Evolutionary conservation across 2,113 vertebrate genomes (phyloP), one percentile per base, ranked within the genome.

Genomic region (Trogon melanurus): DNA sequence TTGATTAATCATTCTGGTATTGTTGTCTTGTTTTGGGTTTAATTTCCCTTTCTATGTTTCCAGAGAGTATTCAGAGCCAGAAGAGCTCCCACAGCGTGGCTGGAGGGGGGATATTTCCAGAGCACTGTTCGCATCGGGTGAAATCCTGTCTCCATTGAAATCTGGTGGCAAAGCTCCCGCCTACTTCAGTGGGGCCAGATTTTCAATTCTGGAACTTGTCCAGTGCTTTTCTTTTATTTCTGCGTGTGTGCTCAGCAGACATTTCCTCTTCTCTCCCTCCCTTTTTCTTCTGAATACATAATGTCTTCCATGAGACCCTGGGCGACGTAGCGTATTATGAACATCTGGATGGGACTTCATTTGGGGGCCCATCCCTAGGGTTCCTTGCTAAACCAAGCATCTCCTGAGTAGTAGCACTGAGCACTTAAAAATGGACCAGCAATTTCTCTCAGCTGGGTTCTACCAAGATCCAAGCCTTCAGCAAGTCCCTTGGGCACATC

Each of bases 11-110:
- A 11, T 94, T 78, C 72, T 88, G 72, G 45, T 92, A 84, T 94
- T 96, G 79, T 95, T 93, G 74, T 78, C 75, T 50, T 86, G 61
- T 19, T 96, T 91, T 45, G 94, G 48, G 30, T 91, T 95, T 89
- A 45, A 92, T 95, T 95, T 95, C 54, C 50, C 30, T 89, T 87
- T 78, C 38, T 73, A 36, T 80, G 38, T 88, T 91, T 93, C 61
- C 69, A 85, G 47, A 47, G 67, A 70, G 56, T 57, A 53, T 80
- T 74, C 57, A 69, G 64, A 92, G 89, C 71, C 79, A 96, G 44
- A 62, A 83, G 60, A 74, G 90, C 88, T 96, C 95, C 88, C 72
- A 93, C 90, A 90, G 61, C 44, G 90, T 91, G 79, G 83, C 92
- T 90, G 71, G 88, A 88, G 75, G 89, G 64, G 84, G 32, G 21